These are phyloP conservation scores for Barbus barbus DNA, from an alignment of 2,113 vertebrate species.

Conservation along the genomic window DNA sequence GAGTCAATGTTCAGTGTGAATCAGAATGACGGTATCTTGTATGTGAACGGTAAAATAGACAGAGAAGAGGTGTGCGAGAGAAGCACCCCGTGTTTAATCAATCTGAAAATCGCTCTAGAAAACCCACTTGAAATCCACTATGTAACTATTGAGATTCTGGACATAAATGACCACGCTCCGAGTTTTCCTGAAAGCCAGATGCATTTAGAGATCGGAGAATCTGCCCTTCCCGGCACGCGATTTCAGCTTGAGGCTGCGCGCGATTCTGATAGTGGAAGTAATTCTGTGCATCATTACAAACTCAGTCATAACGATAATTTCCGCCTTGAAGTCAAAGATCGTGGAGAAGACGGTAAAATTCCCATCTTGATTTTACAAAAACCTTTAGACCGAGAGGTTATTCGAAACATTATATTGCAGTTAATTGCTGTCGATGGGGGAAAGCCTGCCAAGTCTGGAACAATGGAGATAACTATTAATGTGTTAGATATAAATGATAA, in stretches of 20 bases:
- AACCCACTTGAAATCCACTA: conserved; percentile 71
- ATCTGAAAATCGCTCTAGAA: conserved; percentile 68
- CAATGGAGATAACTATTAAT: conserved; percentile 37
- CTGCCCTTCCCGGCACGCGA: conserved; percentile 48
- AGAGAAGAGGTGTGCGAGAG: conserved; percentile 66
- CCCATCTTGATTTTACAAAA: conserved; percentile 59
- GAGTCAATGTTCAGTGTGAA: conserved; percentile 62
- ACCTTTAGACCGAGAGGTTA: conserved; percentile 62
- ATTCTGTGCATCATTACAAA: conserved; percentile 63
- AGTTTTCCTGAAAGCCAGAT: conserved; percentile 45
- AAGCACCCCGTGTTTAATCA: conserved; percentile 61
- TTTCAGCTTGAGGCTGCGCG: conserved; percentile 57
- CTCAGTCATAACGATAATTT: conserved; percentile 64
- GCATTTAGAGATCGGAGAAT: conserved; percentile 62
- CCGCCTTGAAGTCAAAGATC: conserved; percentile 59
- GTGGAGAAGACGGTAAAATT: conserved; percentile 58
- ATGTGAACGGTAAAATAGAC: conserved; percentile 64
- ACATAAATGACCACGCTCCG: conserved; percentile 69
- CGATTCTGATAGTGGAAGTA: conserved; percentile 59
- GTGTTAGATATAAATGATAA: conserved; percentile 61
- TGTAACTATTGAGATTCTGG: conserved; percentile 62
- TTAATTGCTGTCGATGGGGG: conserved; percentile 53
- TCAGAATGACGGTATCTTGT: conserved; percentile 62
- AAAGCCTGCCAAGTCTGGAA: conserved; percentile 37
- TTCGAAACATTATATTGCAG: conserved; percentile 12